Evolutionary conservation across 2,113 vertebrate genomes (phyloP).

Genomic region (Macroglossus sobrinus): DNA sequence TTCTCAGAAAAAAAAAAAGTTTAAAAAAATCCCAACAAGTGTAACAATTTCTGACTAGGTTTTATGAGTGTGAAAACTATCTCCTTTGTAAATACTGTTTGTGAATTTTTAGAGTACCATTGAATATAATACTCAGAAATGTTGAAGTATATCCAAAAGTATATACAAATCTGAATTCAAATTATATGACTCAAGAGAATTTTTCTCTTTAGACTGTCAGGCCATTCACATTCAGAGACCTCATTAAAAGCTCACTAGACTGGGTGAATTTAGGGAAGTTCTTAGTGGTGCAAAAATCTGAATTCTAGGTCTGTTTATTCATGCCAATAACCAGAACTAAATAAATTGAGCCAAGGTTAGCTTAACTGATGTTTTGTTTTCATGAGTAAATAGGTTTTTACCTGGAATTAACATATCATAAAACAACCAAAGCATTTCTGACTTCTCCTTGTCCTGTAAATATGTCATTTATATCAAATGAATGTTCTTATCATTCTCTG

Average conservation of each 20-base stretch:
- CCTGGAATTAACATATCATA: neutral
- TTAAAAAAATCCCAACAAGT: neutral
- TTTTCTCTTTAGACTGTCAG: neutral
- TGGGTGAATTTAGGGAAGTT: neutral
- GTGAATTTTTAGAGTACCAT: conserved; percentile 8
- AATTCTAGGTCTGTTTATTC: conserved; percentile 28
- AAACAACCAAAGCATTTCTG: neutral
- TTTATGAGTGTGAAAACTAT: neutral
- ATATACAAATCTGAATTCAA: conserved; percentile 26
- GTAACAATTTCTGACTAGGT: neutral
- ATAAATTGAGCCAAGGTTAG: neutral
- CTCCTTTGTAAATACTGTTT: neutral
- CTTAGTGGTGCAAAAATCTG: neutral
- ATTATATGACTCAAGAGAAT: neutral
- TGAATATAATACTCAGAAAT: conserved; percentile 1
- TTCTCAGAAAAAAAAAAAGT: neutral
- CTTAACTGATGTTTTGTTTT: neutral
- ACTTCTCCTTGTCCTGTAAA: neutral
- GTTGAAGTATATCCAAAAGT: neutral
- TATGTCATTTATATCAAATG: neutral
- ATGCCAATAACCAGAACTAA: neutral
- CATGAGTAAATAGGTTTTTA: neutral
- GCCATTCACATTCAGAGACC: neutral
- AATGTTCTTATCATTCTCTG: neutral
- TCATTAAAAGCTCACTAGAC: neutral